These are phyloP conservation scores for Mirounga angustirostris DNA, from an alignment of 2,113 vertebrate species.

Conservation along the genomic window DNA sequence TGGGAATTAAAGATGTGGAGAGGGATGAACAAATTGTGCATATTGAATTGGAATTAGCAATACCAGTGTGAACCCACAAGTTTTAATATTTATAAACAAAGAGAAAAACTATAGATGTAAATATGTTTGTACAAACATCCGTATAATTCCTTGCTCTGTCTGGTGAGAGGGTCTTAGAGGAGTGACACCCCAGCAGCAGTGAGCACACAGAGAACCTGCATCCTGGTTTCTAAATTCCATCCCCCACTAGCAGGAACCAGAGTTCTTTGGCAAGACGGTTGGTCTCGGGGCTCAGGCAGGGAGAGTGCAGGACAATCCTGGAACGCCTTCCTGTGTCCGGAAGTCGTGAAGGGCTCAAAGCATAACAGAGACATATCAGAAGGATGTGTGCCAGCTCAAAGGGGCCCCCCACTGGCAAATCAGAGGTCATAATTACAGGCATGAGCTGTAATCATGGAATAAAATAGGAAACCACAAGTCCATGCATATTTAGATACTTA, in stretches of 20 bases:
- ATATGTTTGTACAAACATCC: accelerated
- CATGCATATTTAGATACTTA: neutral
- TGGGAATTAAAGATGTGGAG: neutral
- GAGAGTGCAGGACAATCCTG: accelerated
- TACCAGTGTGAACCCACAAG: neutral
- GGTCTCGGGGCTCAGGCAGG: neutral
- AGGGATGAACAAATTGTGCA: accelerated
- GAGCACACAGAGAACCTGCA: neutral
- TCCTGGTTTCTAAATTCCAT: neutral
- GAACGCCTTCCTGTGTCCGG: neutral
- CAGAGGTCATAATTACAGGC: accelerated
- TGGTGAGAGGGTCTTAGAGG: too few relatives aligned
- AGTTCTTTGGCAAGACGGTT: neutral
- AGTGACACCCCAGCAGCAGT: neutral
- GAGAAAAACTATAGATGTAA: accelerated
- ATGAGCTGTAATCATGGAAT: too few relatives aligned
- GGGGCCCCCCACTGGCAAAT: neutral
- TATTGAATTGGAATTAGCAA: too few relatives aligned
- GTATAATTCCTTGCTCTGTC: accelerated
- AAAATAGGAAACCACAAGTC: neutral
- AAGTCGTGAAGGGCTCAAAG: neutral
- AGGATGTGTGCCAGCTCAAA: accelerated
- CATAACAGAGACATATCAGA: accelerated
- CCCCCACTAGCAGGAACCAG: neutral
- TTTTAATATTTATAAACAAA: too few relatives aligned